phyloP scores from a whole-genome alignment of 2,797 vertebrate genomes.

The Thaleichthys pacificus region DNA sequence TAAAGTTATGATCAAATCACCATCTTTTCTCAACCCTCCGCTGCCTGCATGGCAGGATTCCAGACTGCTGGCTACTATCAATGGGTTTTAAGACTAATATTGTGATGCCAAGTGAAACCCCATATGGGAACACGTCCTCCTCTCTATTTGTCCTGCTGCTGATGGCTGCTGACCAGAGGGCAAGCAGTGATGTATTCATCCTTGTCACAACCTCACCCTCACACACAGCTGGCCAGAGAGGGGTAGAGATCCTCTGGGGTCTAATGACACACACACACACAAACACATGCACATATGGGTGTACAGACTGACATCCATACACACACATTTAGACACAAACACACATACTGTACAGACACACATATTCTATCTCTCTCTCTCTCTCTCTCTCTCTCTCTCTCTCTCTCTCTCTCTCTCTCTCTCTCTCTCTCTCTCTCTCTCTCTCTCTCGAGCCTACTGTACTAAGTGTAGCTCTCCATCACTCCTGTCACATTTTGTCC shows the following conservation, averaged over 20 bases:
- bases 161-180: conserved; percentile 69
- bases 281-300: conserved; percentile 25
- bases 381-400: conserved; percentile 18
- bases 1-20: no score
- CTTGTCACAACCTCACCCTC: conserved; percentile 62
- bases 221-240: conserved; percentile 1
- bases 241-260: not conserved
- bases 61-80: not conserved
- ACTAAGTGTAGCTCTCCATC: conserved; percentile 71
- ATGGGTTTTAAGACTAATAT: not conserved
- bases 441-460: conserved; percentile 24
- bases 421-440: not conserved
- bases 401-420: no score
- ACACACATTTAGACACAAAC: conserved; percentile 8
- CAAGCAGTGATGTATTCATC: conserved; percentile 69
- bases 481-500: conserved; percentile 55
- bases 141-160: conserved; percentile 61
- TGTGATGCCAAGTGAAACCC: conserved; percentile 45
- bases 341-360: conserved; percentile 31
- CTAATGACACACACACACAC: not conserved
- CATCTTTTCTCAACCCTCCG: no score
- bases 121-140: conserved; percentile 52
- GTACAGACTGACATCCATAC: conserved; percentile 15
- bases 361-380: not conserved
- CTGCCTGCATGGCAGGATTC: no score